Evolutionary conservation across 2,888 invertebrate genomes (phyloP).

Genomic region (Hypomecis atomaria): DNA sequence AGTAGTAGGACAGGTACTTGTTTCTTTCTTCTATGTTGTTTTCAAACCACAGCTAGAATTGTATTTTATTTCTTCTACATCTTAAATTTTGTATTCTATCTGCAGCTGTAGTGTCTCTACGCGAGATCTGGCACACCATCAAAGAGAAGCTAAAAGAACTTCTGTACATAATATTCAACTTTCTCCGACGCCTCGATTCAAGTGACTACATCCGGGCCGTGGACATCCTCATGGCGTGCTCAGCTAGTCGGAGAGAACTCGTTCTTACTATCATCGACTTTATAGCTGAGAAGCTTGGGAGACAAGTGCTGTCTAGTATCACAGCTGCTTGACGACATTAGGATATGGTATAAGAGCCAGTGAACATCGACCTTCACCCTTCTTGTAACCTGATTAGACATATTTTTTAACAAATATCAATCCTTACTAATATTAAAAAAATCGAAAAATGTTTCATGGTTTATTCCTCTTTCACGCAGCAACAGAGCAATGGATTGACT

Average conservation of each 20-base stretch:
- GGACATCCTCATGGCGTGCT: conserved; percentile 63
- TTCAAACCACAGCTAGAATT: too few species aligned
- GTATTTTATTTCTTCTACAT: too few species aligned
- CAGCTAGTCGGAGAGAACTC: conserved; percentile 58
- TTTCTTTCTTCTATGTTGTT: too few species aligned
- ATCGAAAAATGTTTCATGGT: too few species aligned
- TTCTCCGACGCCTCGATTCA: conserved; percentile 59
- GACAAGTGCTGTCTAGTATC: conserved; percentile 62
- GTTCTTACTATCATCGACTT: conserved; percentile 69
- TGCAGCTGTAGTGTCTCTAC: conserved; percentile 64
- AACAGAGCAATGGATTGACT: too few species aligned
- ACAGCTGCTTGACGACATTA: conserved; percentile 46
- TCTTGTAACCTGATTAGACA: too few species aligned
- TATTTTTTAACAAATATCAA: too few species aligned
- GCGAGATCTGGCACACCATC: conserved; percentile 65
- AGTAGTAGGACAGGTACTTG: too few species aligned
- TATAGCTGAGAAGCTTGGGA: conserved; percentile 62
- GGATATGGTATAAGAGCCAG: too few species aligned
- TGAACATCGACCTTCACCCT: too few species aligned
- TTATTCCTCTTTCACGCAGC: too few species aligned
- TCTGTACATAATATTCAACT: conserved; percentile 68
- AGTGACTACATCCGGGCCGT: conserved; percentile 61
- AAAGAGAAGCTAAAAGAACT: conserved; percentile 65
- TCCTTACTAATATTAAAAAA: too few species aligned
- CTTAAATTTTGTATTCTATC: neutral